Base-by-base conservation (phyloP, 2,113 vertebrate species). In the Oplegnathus fasciatus region DNA sequence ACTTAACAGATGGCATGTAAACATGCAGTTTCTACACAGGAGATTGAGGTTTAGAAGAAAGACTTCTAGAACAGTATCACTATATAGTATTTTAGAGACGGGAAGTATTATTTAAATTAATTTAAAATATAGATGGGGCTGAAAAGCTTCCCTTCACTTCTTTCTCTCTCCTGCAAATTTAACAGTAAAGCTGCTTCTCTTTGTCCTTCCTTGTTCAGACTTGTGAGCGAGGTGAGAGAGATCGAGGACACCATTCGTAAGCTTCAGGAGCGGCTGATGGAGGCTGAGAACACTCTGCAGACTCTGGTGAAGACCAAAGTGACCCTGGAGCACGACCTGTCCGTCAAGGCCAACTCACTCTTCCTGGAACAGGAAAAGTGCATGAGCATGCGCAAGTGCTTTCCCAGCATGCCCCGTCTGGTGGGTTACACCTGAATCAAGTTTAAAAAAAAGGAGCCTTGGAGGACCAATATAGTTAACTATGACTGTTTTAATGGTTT, bases 351-450 rank as follows among this genome's bases (percentile, higher is more conserved):
- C 89, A 98, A 98, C 89, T 96, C 97, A 0, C 95, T 99, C 28
- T 99, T 98, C 94, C 95, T 99, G 1, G 97, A 99, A 90, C 97
- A 98, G 94, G 98, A 99, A 75, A 98, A 97, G 84, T 99, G 98
- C 92, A 97, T 99, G 98, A 96, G 97, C 69, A 97, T 98, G 95
- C 96, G 97, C 54, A 98, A 96, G 92, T 97, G 90, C 85, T 99
- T 97, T 80, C 97, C 98, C 89, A 98, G 95, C 92, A 96, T 96
- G 0, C 94, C 93, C 0, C 95, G 97, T 6, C 94, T 99, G 85
- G 94, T 97, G 65, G 97, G 97, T 9, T 97, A 94, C 26, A 92
- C 95, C 1, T 99, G 96, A 72, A 72, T 40, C 34, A 14, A 10
- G 26, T 24, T 10, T 48, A 61, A 44, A 8, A 30, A 4, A 37